These are phyloP conservation scores for Osmoderma eremita DNA, from an alignment of 2,888 invertebrate genomes.

Conservation along the genomic window DNA sequence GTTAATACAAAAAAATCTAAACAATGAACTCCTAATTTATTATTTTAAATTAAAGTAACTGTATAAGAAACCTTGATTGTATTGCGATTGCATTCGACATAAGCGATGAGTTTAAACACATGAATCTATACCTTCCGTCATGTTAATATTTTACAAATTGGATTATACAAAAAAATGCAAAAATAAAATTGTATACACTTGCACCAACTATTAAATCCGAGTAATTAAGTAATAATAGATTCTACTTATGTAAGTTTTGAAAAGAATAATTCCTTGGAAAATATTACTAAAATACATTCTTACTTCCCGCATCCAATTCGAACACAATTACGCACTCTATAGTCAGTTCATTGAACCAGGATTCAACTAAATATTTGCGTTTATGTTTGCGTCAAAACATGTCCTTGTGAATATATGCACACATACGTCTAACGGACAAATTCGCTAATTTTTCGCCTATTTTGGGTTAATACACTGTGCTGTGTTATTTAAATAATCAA, in stretches of 20 bases:
- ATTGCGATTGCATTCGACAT: no score
- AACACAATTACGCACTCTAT: slow-evolving; percentile 36
- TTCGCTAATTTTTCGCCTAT: slow-evolving; percentile 22
- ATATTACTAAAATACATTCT: slow-evolving; percentile 30
- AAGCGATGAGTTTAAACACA: no score
- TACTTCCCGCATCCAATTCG: slow-evolving; percentile 27
- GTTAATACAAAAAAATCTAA: no score
- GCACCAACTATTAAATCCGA: no score
- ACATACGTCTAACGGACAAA: slow-evolving; percentile 32
- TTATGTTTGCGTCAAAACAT: slow-evolving; percentile 47
- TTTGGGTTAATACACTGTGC: slow-evolving; percentile 24
- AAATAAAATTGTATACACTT: no score
- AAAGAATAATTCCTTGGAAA: slow-evolving; percentile 27
- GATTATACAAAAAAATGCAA: no score
- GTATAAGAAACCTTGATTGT: no score
- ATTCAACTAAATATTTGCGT: slow-evolving; percentile 48
- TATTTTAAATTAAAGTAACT: no score
- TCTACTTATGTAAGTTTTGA: background rate
- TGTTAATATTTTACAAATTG: no score
- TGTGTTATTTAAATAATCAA: slow-evolving; percentile 20
- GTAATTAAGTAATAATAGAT: background rate
- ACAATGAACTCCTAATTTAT: no score
- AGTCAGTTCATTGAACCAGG: slow-evolving; percentile 41
- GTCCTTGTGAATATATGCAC: slow-evolving; percentile 46
- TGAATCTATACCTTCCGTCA: no score